Base-by-base conservation (phyloP, 2,888 invertebrate genomes). In the Dryocosmus kuriphilus region DNA sequence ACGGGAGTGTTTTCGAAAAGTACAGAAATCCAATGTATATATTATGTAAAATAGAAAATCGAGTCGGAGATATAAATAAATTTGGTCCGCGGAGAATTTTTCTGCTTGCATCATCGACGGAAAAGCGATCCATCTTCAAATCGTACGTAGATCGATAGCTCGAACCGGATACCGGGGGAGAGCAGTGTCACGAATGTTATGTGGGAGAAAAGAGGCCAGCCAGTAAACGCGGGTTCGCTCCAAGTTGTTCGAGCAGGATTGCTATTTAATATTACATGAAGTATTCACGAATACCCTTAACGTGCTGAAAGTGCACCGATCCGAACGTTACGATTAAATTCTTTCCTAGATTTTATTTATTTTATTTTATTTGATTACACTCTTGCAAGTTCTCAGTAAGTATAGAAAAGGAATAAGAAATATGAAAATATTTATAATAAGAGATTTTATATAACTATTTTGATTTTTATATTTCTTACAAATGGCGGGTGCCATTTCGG, bases 21-120 rank as follows among this genome's bases (percentile, higher is more conserved):
- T 67, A 46, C 19, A 67, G 9, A 30, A 71, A 71, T 30, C 51
- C 51, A 51, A 71, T 71, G 71, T 71, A 51, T 71, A 71, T 71
- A 71, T 71, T 71, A 71, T 71, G 71, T 71, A 51, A 71, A 71
- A 51, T 71, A 71, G 71, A 71, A 71, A 71, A 51, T 71, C 51
- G 51, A 71, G 30, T 71, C 30, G 27, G n/a, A 51, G 32, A 71
- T 71, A 71, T 51, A 51, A 71, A 71, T 71, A 51, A 51, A 71
- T 51, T 71, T 46, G 71, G 46, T 71, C 71, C 71, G 30, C 30
- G 14, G n/a, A 71, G 51, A 71, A 71, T 71, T 51, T 71, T 71
- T 71, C 71, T 51, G 71, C 51, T 71, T 71, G 71, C 51, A 71
- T 71, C 71, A 71, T 71, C 71, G 71, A 51, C 32, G 51, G 19